phyloP scores from a whole-genome alignment of 2,113 vertebrate genomes.

The Recurvirostra avosetta region DNA sequence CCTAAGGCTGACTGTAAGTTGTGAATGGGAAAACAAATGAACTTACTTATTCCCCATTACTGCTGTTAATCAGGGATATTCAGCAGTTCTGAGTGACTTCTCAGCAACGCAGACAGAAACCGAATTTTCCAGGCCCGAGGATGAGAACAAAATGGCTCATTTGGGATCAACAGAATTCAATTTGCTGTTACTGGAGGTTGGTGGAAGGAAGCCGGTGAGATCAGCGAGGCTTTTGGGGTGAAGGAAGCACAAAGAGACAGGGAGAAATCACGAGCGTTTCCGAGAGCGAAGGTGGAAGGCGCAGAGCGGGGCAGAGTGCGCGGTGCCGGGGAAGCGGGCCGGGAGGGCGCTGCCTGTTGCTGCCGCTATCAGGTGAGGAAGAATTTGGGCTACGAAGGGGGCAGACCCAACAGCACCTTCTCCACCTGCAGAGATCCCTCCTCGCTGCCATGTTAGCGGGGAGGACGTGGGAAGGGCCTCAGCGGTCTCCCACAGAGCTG shows the following conservation, averaged over 20 bases:
- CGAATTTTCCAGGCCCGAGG: neutral
- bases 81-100: neutral
- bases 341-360: conserved; percentile 1
- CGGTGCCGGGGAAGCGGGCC: neutral
- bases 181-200: neutral
- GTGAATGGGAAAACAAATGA: neutral
- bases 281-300: neutral
- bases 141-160: neutral
- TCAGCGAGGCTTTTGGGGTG: neutral
- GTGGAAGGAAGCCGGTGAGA: neutral
- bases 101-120: neutral
- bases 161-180: neutral
- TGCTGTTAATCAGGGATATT: neutral
- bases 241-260: neutral
- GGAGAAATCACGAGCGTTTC: neutral
- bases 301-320: too few species aligned
- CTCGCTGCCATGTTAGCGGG: neutral
- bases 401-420: neutral
- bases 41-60: neutral
- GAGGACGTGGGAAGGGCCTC: neutral
- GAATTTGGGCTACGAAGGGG: neutral
- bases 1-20: neutral
- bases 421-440: neutral
- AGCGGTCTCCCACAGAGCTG: neutral
- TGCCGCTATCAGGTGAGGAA: neutral